Evolutionary conservation across 92 coral and sea anemone genomes (phyloP), one percentile per base, ranked within the genome.

Genomic region (Actinernus sp.): DNA sequence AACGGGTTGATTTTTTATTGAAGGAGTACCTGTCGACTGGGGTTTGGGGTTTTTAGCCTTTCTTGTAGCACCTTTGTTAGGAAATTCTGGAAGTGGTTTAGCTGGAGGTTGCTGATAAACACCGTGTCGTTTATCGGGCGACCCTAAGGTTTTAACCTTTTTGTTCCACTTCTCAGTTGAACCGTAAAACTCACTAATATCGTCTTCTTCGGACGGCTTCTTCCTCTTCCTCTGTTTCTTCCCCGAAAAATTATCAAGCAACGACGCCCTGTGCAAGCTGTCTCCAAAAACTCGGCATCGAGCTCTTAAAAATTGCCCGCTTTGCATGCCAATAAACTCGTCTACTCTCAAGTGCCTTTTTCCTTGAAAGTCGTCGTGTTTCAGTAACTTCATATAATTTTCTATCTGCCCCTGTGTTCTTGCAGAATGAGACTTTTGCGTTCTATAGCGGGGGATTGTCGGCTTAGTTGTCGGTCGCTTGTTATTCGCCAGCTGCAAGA

Each of bases 341-440:
- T 75, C 82, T 1, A 67, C 49, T 30, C 82, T 18, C 6, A 75
- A 40, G 14, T 54, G 74, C 21, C 26, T 68, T 65, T 67, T 64
- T 1, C 74, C 74, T 19, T 65, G 54, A 17, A 63, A 75, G 41
- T 75, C 66, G 31, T 75, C 74, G 61, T 63, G 55, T 18, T 75
- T 64, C 41, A 34, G 6, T 30, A 51, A 11, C 31, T 66, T 49
- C 62, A 74, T 49, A 22, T 3, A 46, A 18, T 58, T 57, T 49
- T 75, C 74, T 0, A 75, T 64, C 28, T 68, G 39, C 30, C 82
- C 82, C 31, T 75, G 73, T 7, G 82, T 62, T 26, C 8, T 34
- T 6, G 41, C 14, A 14, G 14, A 45, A 24, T 51, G 33, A 48
- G n/a, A n/a, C n/a, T n/a, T n/a, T n/a, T n/a, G n/a, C n/a, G n/a